Evolutionary conservation across 2,113 vertebrate species (phyloP).

Genomic region (Boulengeromyrus knoepffleri): DNA sequence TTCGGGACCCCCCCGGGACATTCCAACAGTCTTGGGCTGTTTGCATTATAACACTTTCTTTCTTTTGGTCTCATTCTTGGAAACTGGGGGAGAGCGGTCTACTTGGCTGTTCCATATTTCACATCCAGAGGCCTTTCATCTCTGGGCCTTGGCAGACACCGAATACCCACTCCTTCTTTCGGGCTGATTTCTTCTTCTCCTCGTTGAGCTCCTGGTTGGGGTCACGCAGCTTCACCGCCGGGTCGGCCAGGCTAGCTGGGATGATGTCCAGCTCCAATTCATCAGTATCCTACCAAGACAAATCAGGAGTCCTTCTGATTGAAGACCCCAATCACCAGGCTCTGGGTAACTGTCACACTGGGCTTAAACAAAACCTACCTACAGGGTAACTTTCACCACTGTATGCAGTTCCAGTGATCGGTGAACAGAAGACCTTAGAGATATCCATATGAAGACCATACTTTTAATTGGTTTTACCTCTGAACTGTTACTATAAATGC

Average conservation of each 20-base stretch:
- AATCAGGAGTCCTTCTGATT: neutral
- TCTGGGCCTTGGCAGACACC: neutral
- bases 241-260: slow-evolving; percentile 91
- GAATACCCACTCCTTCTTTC: slow-evolving; percentile 90
- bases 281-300: slow-evolving; percentile 77
- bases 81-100: neutral
- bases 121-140: neutral
- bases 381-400: neutral
- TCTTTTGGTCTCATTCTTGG: neutral
- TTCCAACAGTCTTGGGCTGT: neutral
- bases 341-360: neutral
- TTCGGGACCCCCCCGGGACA: neutral
- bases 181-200: slow-evolving; percentile 90
- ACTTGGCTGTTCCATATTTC: neutral
- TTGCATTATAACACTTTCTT: neutral
- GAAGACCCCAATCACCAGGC: neutral
- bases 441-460: neutral
- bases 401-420: neutral
- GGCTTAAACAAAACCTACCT: neutral
- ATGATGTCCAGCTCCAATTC: slow-evolving; percentile 91
- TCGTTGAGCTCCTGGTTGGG: slow-evolving; percentile 90
- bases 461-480: neutral
- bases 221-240: slow-evolving; percentile 88
- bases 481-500: neutral
- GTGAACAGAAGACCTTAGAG: neutral